These are phyloP conservation scores for Hipposideros larvatus DNA, from an alignment of 2,797 vertebrate genomes.

Conservation along the genomic window DNA sequence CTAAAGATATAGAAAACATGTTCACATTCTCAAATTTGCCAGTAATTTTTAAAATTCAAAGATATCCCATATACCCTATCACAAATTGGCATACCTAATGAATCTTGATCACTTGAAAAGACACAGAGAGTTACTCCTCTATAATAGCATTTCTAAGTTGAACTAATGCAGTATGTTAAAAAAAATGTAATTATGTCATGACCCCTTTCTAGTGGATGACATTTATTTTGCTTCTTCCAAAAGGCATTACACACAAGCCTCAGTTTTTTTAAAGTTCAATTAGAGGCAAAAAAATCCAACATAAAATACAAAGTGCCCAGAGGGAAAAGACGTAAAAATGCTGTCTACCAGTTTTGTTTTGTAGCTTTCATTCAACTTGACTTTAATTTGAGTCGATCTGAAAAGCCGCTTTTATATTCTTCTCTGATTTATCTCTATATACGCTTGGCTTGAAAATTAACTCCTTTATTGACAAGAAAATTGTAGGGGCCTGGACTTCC, in stretches of 20 bases:
- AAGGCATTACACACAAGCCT: constrained; percentile 32
- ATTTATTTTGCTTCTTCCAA: constrained; percentile 60
- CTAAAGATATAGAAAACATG: neutral
- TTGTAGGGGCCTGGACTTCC: neutral
- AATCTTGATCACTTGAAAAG: neutral
- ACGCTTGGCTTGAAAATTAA: constrained; percentile 30
- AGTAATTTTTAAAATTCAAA: constrained; percentile 46
- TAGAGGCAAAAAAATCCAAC: constrained; percentile 45
- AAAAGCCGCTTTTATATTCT: neutral
- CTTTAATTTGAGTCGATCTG: constrained; percentile 49
- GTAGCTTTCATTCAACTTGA: constrained; percentile 40
- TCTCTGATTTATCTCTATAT: neutral
- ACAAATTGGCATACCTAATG: neutral
- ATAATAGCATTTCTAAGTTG: constrained; percentile 11
- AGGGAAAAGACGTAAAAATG: neutral
- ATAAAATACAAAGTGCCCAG: neutral
- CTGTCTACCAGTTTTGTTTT: neutral
- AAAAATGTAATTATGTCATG: constrained; percentile 18
- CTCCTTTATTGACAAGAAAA: constrained; percentile 46
- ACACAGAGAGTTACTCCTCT: neutral
- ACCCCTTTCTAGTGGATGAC: neutral
- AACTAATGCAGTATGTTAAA: neutral
- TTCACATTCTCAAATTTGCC: constrained; percentile 52
- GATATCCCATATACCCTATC: neutral
- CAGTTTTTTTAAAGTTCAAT: neutral